Base-by-base conservation (phyloP, 2,888 invertebrate genomes). In the Actias luna region DNA sequence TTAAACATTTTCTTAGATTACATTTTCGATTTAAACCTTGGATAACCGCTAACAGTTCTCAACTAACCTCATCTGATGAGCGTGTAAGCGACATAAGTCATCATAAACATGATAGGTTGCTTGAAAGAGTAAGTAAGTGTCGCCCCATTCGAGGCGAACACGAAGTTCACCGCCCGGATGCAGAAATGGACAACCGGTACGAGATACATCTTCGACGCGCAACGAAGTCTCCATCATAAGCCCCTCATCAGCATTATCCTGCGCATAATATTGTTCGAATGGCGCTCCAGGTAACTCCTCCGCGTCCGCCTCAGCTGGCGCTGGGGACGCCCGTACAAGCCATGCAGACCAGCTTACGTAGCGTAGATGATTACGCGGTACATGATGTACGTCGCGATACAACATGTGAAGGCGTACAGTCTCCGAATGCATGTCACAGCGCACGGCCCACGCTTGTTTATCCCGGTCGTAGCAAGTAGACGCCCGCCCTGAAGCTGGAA, bases 81-180 rank as follows among this genome's bases (percentile, higher is more conserved):
- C 96, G 85, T 97, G 97, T 67, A 96, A 91, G 70, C 96, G 93
- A 75, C 95, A 95, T 57, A 97, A 95, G 85, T 97, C 97, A 83
- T 97, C 97, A 83, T 96, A 96, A 79, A 96, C 95, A 88, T 96
- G 96, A 85, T 97, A 97, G 66, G 95, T 95, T 66, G 96, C 96
- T 84, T 96, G 96, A 84, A 96, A 96, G 64, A 97, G 94, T 63
- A 97, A 91, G 78, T 96, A 96, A 61, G 96, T 96, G 82, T 97
- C 96, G 75, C 95, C 94, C 97, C 97, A 97, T 79, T 97, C 97
- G 60, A 97, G 94, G 70, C 97, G 95, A 29, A 97, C 95, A 22
- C 95, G 94, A 60, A 97, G 90, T 73, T 95, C 95, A 59, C 95
- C 95, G 68, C 96, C 95, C 64, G 95, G 94, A 68, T 96, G 95